Conservation (phyloP, 2,888 invertebrate species). For the Dasysyrphus tricinctus region DNA sequence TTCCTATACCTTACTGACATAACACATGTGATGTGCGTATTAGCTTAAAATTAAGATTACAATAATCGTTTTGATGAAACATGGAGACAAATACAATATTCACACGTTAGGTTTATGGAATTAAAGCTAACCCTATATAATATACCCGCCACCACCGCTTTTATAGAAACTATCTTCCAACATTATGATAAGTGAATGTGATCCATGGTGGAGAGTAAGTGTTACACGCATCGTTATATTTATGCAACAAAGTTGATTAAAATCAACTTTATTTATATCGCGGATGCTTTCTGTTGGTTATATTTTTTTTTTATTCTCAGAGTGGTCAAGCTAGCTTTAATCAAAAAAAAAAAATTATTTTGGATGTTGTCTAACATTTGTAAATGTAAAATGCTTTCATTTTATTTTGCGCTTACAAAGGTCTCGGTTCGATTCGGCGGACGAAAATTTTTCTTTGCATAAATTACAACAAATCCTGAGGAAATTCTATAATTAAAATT, state of each 20-base stretch:
- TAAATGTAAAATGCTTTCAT: neutral
- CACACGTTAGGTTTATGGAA: neutral
- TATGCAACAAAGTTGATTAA: slow-evolving; percentile 21
- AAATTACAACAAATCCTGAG: neutral
- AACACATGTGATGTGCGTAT: neutral
- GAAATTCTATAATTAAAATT: too few species aligned
- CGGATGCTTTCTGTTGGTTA: slow-evolving; percentile 3
- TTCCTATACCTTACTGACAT: neutral
- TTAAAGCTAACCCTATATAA: neutral
- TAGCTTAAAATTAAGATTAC: neutral
- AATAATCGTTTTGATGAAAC: neutral
- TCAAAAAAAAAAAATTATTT: neutral
- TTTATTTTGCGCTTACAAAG: neutral
- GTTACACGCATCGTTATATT: neutral
- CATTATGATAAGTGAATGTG: neutral
- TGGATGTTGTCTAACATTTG: neutral
- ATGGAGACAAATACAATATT: neutral
- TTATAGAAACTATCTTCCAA: neutral
- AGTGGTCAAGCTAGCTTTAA: slow-evolving; percentile 9
- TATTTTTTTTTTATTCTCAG: neutral
- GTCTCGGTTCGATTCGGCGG: neutral
- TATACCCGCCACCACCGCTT: neutral
- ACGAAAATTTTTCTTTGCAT: neutral
- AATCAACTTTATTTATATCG: slow-evolving; percentile 4
- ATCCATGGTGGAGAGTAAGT: neutral